phyloP scores from a whole-genome alignment of 2,888 invertebrate species.

The Dynastes tityus region DNA sequence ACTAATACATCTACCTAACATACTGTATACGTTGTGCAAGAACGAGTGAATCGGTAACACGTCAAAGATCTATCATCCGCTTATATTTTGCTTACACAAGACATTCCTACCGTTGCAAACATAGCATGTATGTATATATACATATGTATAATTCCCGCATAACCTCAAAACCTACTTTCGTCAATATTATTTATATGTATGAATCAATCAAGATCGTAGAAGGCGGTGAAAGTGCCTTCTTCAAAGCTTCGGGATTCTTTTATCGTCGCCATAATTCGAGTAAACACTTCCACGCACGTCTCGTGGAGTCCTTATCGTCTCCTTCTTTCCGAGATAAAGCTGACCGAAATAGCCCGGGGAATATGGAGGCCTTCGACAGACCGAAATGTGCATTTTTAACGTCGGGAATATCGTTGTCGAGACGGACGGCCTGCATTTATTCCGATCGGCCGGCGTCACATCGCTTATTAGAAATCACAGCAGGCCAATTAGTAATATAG shows the following conservation, averaged over 20 bases:
- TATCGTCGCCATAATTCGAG: conserved; percentile 21
- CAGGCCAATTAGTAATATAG: conserved; percentile 40
- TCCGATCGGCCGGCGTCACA: conserved; percentile 36
- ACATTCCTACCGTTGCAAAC: conserved; percentile 1
- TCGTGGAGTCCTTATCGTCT: conserved; percentile 6
- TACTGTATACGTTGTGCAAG: not conserved
- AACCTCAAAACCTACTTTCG: conserved; percentile 40
- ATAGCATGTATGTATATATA: not conserved
- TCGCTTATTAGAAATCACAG: conserved; percentile 41
- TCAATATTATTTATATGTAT: conserved; percentile 36
- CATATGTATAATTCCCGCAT: conserved; percentile 3
- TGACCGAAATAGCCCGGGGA: not conserved
- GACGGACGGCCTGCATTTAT: conserved; percentile 13
- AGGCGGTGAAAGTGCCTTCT: conserved; percentile 39
- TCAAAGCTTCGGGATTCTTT: conserved; percentile 19
- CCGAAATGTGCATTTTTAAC: conserved; percentile 4
- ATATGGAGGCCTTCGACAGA: not conserved
- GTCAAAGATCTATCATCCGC: not conserved
- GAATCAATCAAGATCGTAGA: conserved; percentile 27
- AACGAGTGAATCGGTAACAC: not conserved
- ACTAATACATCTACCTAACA: not conserved
- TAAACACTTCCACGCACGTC: conserved; percentile 24
- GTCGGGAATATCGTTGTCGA: conserved; percentile 9
- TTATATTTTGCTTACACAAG: conserved; percentile 14
- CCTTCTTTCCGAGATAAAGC: not conserved